Percentiles rank a stretch among this genome's conserved stretches.
Evolutionary conservation across 2,888 invertebrate genomes (phyloP).

Genomic region (Hipparchia semele): DNA sequence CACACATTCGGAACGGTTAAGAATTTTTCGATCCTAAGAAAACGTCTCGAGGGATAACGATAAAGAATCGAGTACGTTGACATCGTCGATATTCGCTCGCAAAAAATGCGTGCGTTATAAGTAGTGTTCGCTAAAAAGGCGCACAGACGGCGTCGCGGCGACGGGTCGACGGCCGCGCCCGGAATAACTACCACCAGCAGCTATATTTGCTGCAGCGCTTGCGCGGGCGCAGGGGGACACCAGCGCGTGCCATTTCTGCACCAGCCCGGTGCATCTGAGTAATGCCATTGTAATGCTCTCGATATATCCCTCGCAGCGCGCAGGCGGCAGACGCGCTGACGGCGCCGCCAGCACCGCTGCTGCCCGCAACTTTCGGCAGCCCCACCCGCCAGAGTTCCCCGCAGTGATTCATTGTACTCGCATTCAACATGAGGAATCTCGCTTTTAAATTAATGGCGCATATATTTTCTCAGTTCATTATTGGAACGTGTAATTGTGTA

Average conservation of each 20-base stretch:
- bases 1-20: slow-evolving; percentile 39
- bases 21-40: slow-evolving; percentile 38
- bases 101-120: slow-evolving; percentile 76
- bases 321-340: slow-evolving; percentile 70
- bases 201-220: slow-evolving; percentile 77
- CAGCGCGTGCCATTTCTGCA: slow-evolving; percentile 82
- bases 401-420: slow-evolving; percentile 36
- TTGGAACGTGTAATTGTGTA: slow-evolving; percentile 41
- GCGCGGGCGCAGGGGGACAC: slow-evolving; percentile 66
- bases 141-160: slow-evolving; percentile 82
- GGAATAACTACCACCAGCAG: slow-evolving; percentile 80
- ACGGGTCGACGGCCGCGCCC: slow-evolving; percentile 81
- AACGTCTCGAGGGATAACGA: slow-evolving; percentile 40
- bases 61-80: slow-evolving; percentile 63
- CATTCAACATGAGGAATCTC: slow-evolving; percentile 34
- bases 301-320: slow-evolving; percentile 71
- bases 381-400: slow-evolving; percentile 26
- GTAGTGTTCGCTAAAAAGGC: slow-evolving; percentile 79
- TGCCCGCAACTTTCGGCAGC: slow-evolving; percentile 28
- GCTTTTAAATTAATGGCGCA: slow-evolving; percentile 42
- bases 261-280: slow-evolving; percentile 82
- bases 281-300: slow-evolving; percentile 82
- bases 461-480: slow-evolving; percentile 43
- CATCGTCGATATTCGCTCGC: slow-evolving; percentile 71
- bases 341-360: slow-evolving; percentile 53